phyloP scores from a whole-genome alignment of 1,140 invertebrate genomes.

The fruit fly (Drosophila melanogaster) region DNA sequence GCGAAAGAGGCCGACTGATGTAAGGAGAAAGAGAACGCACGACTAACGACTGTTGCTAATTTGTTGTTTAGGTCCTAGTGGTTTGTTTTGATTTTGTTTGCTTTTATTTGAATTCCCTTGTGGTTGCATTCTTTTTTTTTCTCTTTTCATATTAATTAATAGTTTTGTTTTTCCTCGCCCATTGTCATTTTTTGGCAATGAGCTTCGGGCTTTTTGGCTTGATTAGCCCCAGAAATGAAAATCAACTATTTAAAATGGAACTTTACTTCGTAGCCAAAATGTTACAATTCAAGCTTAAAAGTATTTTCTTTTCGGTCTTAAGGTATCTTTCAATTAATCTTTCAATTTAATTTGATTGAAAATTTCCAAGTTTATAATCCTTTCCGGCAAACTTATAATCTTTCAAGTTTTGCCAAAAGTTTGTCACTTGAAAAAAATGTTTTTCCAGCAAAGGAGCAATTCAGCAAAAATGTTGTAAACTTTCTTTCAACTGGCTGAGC shows the following conservation, averaged over 20 bases:
- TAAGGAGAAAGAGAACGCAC: slow-evolving; percentile 1
- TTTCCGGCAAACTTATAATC: slow-evolving; percentile 37
- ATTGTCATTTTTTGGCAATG: slow-evolving; percentile 66
- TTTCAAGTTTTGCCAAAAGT: slow-evolving; percentile 31
- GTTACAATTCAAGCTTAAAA: not conserved
- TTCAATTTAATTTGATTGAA: slow-evolving; percentile 38
- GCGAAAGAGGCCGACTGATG: slow-evolving; percentile 21
- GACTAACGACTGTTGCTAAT: slow-evolving; percentile 66
- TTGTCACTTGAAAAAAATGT: slow-evolving; percentile 32
- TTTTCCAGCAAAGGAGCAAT: not conserved
- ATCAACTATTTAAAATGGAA: slow-evolving; percentile 46
- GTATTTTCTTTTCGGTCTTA: slow-evolving; percentile 13
- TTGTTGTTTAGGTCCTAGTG: slow-evolving; percentile 54
- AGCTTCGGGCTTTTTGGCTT: slow-evolving; percentile 56
- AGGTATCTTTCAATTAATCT: slow-evolving; percentile 53
- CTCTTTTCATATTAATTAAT: slow-evolving; percentile 63
- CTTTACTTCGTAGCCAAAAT: not conserved
- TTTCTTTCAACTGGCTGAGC: slow-evolving; percentile 9
- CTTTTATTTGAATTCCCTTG: slow-evolving; percentile 37
- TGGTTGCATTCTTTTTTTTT: slow-evolving; percentile 23
- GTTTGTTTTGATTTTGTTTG: slow-evolving; percentile 55
- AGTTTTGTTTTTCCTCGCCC: slow-evolving; percentile 47
- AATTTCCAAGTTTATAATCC: slow-evolving; percentile 44
- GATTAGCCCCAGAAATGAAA: slow-evolving; percentile 53
- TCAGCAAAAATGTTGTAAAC: slow-evolving; percentile 22